Base-by-base conservation (phyloP, 2,113 vertebrate genomes). In the Nibea albiflora region DNA sequence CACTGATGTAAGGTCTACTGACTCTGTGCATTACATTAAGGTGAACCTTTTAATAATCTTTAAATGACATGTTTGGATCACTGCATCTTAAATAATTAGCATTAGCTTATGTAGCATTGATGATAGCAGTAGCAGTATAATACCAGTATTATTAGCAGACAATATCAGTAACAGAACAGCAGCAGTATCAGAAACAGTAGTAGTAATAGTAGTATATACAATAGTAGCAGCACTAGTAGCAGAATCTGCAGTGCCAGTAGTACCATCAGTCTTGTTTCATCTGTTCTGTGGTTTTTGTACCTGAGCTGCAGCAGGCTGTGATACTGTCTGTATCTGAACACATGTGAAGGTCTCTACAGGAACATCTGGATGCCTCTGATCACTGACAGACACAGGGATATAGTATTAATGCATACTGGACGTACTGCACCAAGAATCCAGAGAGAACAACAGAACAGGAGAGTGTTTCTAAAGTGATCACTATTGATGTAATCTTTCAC, bases 261-360 rank as follows among this genome's bases (percentile, higher is more conserved):
- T 4, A 52, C 12, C 35, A 28, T 46, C 12, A 26, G 2, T 63
- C 52, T 9, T 65, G 8, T 65, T 26, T 15, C 3, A 24, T 44
- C 14, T 10, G 9, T 16, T 11, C 6, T 16, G 28, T 49, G 19
- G 3, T 47, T 19, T 58, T 67, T 19, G 1, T 57, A 90, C 88
- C 90, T 86, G 63, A 56, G 66, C 20, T 62, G 9, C 26, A 9
- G 56, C 46, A 31, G 65, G 28, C 28, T 22, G 7, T 4, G 19
- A 19, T 2, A 0, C 17, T 0, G 44, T 22, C 73, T 81, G 24
- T 54, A 93, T 80, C 54, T 85, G 75, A 24, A 88, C 78, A 50
- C 49, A 28, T 2, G 35, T 69, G 52, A 66, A 52, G 10, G 19
- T 47, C 39, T 85, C 77, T 11, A 72, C 69, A 16, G 46, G 46